These are phyloP conservation scores for Tolypeutes matacus DNA, from an alignment of 2,797 vertebrate genomes.

Conservation along the genomic window DNA sequence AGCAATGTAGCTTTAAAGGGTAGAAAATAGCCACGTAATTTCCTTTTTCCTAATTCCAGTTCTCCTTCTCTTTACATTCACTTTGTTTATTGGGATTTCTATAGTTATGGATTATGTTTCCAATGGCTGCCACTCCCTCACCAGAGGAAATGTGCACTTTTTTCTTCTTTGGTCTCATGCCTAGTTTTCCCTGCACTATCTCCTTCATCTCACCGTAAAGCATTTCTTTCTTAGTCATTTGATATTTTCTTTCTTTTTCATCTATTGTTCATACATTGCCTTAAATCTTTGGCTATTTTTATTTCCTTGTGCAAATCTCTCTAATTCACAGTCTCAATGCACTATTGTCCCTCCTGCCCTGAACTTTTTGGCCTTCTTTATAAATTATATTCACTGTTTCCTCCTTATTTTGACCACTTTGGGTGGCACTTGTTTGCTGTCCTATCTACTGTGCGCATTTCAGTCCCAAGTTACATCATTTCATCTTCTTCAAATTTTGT, in stretches of 20 bases:
- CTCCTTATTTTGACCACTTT: background rate
- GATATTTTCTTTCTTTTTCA: conserved; percentile 45
- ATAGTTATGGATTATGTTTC: conserved; percentile 67
- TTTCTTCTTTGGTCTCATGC: background rate
- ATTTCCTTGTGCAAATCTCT: background rate
- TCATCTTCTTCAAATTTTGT: background rate
- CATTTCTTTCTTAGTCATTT: conserved; percentile 41
- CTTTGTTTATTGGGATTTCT: conserved; percentile 72
- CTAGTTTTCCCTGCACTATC: background rate
- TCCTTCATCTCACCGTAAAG: conserved; percentile 4
- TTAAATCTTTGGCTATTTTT: conserved; percentile 52
- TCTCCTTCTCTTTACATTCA: conserved; percentile 41
- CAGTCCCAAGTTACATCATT: background rate
- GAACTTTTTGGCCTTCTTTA: conserved; percentile 60
- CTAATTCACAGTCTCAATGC: background rate
- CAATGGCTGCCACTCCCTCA: background rate
- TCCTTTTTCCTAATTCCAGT: conserved; percentile 46
- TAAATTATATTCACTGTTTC: conserved; percentile 60
- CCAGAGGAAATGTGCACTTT: background rate
- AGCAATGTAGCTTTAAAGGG: conserved; percentile 59
- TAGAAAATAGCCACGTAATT: conserved; percentile 46
- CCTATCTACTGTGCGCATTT: background rate
- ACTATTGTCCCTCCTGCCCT: background rate
- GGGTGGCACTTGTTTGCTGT: background rate
- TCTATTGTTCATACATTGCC: conserved; percentile 51